A percentile compares a stretch with the other conserved stretches of the same genome.
Conservation (phyloP, 1,140 invertebrate genomes). For the Atopsyche davidsoni region DNA sequence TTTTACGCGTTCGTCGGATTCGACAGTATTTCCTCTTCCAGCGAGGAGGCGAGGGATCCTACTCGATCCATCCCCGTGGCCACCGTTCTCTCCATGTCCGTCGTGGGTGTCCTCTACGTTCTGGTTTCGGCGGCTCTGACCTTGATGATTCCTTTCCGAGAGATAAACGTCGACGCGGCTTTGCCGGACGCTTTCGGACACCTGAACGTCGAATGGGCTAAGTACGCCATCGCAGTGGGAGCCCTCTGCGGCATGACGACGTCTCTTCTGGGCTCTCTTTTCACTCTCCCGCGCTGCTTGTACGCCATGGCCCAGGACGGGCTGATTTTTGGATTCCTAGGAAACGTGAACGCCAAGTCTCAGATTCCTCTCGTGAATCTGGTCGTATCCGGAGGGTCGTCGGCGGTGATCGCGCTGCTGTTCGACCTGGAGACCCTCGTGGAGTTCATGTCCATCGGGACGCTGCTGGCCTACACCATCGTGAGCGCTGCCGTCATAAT, state of each 20-base stretch:
- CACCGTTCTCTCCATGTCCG: conserved; percentile 69
- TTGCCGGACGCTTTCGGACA: conserved; percentile 77
- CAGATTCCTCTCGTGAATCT: conserved; percentile 80
- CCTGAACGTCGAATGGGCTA: conserved; percentile 72
- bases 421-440: conserved; percentile 88
- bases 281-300: conserved; percentile 74
- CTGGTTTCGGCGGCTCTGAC: conserved; percentile 77
- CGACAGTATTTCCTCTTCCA: conserved; percentile 81
- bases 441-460: conserved; percentile 93
- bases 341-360: conserved; percentile 65
- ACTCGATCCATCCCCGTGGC: conserved; percentile 73
- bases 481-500: conserved; percentile 86
- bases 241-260: conserved; percentile 87
- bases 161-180: conserved; percentile 70
- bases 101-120: conserved; percentile 74
- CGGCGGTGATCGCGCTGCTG: conserved; percentile 73
- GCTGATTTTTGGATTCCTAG: conserved; percentile 74
- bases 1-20: conserved; percentile 86
- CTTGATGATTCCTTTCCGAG: conserved; percentile 73
- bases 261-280: conserved; percentile 77
- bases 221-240: conserved; percentile 80
- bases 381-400: conserved; percentile 68
- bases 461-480: conserved; percentile 83
- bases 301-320: conserved; percentile 89
- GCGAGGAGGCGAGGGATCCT: conserved; percentile 81